phyloP scores from a whole-genome alignment of 2,797 vertebrate species.

The Enteromius mattozi region DNA sequence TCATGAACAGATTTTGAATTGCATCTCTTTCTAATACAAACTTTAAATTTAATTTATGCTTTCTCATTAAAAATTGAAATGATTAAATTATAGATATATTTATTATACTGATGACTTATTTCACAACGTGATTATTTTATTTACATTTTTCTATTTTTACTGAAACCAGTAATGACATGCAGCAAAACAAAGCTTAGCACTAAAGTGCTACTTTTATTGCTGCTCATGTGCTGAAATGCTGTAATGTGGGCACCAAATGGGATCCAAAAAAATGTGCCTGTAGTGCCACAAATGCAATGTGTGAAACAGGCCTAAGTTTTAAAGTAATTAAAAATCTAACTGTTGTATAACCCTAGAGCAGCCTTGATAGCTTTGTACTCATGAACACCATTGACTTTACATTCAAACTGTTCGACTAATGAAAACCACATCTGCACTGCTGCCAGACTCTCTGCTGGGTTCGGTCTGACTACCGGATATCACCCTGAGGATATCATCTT shows the following conservation, averaged over 20 bases:
- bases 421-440: slow-evolving; percentile 30
- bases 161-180: background rate
- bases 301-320: background rate
- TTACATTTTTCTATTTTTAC: background rate
- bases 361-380: background rate
- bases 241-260: background rate
- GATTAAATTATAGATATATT: background rate
- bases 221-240: background rate
- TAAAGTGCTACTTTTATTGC: background rate
- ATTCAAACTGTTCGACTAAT: slow-evolving; percentile 31
- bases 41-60: background rate
- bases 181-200: background rate
- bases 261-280: background rate
- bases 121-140: background rate
- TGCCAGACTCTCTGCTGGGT: slow-evolving; percentile 21
- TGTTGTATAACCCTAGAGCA: background rate
- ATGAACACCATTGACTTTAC: slow-evolving; percentile 2
- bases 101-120: background rate
- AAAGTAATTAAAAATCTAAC: background rate
- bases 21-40: too few species aligned
- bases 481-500: slow-evolving; percentile 65
- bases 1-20: too few species aligned
- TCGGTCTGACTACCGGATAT: slow-evolving; percentile 11
- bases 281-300: background rate
- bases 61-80: background rate